Base-by-base conservation (phyloP, 30 jellyfish, hydroid and myxozoan genomes). In the Cassiopea andromeda region DNA sequence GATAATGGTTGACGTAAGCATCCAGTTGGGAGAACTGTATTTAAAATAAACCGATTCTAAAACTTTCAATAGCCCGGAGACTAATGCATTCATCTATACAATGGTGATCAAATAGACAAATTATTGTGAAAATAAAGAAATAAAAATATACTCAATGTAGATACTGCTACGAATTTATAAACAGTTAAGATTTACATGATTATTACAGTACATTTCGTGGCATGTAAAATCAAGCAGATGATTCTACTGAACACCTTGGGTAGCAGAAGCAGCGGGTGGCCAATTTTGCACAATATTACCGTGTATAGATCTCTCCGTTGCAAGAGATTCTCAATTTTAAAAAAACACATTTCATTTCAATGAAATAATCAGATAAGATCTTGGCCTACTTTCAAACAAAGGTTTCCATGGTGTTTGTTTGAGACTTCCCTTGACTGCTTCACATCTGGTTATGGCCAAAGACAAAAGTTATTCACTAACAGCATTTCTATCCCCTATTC, bases 271-370 rank as follows among this genome's bases (percentile, higher is more conserved):
- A 77, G 86, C 86, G 86, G 86, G 86, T 77, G 86, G 74, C 86
- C 70, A 49, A 60, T 77, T 77, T 49, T 13, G 72, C 86, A 77
- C 75, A 46, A 49, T 14, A 77, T 48, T 77, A 75, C 50, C 50
- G 57, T 48, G 54, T 14, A 77, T 48, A 27, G 74, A 77, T 47
- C 54, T 58, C 86, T 60, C 4, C 44, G 89, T 80, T 80, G 67
- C 80, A 61, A 44, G 89, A 44, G 80, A 48, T 77, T 49, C 86
- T 77, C 73, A 50, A 60, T 2, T 77, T 58, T 77, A 77, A 77
- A 16, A 81, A 60, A 81, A 81, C 89, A 81, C 89, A 81, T 81
- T 81, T 81, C 70, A 81, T 81, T 81, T 61, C 81, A 81, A 59
- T 81, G 80, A 45, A 38, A 81, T 81, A 81, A 81, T 47, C n/a